Percentiles rank a stretch among this genome's conserved stretches.
Conservation (phyloP, 2,113 vertebrate species). For the Oncorhynchus nerka region DNA sequence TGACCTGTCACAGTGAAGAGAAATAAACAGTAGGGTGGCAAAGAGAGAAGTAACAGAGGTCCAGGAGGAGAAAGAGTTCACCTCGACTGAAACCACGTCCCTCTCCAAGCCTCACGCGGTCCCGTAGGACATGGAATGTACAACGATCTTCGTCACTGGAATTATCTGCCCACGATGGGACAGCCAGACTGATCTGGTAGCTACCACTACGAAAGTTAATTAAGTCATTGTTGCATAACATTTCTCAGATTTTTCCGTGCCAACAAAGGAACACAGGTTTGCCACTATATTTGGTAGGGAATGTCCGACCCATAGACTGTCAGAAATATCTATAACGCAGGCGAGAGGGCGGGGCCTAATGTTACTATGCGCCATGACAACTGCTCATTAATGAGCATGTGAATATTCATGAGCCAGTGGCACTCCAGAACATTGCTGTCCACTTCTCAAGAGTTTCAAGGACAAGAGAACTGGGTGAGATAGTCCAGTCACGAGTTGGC, state of each 20-base stretch:
- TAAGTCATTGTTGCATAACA: background rate
- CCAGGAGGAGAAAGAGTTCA: constrained; percentile 12
- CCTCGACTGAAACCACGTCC: constrained; percentile 28
- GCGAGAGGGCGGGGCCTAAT: background rate
- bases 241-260: background rate
- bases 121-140: constrained; percentile 3
- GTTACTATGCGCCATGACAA: background rate
- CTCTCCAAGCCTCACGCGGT: constrained; percentile 1
- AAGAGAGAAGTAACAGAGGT: constrained; percentile 8
- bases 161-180: background rate
- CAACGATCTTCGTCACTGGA: background rate
- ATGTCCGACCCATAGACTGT: background rate
- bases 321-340: background rate
- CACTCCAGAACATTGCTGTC: background rate
- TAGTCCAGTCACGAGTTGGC: background rate
- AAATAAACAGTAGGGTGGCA: constrained; percentile 23
- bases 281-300: background rate
- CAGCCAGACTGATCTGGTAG: background rate
- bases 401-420: background rate
- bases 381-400: background rate
- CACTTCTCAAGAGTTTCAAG: background rate
- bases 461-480: background rate
- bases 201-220: background rate
- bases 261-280: background rate
- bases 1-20: constrained; percentile 49